Conservation (phyloP, 1,140 invertebrate genomes). For the Capitella teleta region DNA sequence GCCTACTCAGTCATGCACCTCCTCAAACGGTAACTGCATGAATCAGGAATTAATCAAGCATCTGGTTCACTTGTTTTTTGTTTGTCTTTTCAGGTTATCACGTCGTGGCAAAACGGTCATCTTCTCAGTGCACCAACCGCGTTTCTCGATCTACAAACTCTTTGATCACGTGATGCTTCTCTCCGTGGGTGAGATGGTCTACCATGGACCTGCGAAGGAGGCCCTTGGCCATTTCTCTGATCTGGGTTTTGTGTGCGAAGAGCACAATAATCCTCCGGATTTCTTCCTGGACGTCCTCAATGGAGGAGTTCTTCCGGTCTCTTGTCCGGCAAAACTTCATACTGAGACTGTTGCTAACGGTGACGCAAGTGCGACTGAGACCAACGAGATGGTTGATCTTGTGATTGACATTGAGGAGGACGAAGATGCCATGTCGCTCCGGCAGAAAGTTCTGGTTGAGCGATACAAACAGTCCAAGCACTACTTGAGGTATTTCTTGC, state of each 20-base stretch:
- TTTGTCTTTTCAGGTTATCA: conserved; percentile 24
- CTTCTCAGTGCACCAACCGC: conserved; percentile 42
- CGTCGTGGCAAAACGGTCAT: conserved; percentile 32
- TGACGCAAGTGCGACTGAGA: too few relatives aligned
- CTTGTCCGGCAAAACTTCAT: too few relatives aligned
- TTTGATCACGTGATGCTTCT: conserved; percentile 36
- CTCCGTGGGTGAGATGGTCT: conserved; percentile 29
- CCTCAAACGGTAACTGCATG: too few relatives aligned
- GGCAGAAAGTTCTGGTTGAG: too few relatives aligned
- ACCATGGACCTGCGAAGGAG: conserved; percentile 28
- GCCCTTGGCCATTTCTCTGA: conserved; percentile 27
- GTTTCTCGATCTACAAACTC: conserved; percentile 37
- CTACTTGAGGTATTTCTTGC: too few relatives aligned
- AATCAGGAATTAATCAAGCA: too few relatives aligned
- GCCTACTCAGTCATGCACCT: conserved; percentile 37
- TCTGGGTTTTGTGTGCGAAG: conserved; percentile 16
- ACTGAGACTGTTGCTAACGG: too few relatives aligned
- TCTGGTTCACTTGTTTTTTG: neutral
- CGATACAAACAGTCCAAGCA: too few relatives aligned
- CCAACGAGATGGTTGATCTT: too few relatives aligned
- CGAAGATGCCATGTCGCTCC: too few relatives aligned
- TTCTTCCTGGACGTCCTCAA: conserved; percentile 18
- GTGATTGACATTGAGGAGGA: too few relatives aligned
- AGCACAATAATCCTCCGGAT: conserved; percentile 20
- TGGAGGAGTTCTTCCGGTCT: conserved; percentile 5